Evolutionary conservation across 2,113 vertebrate species (phyloP), one percentile per base, ranked within the genome.

Genomic region (Neogale vison): DNA sequence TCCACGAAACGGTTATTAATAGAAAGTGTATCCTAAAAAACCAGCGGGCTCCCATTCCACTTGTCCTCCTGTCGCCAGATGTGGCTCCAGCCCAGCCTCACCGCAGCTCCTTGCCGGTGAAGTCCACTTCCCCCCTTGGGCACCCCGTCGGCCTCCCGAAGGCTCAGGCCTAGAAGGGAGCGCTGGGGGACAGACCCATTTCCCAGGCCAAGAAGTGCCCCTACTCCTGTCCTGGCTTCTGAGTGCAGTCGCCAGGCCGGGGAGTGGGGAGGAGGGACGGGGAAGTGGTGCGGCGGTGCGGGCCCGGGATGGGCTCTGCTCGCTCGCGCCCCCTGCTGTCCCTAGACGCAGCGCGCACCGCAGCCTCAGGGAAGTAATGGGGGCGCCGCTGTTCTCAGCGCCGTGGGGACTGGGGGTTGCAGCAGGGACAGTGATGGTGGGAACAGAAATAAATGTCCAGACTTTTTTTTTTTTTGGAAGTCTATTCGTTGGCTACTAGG

Each of bases 241-340:
- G 6, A 1, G 4, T 0, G 7, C 36, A n/a, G 7, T 65, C 1
- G 1, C 42, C 34, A 2, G 2, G 1, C 0, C 6, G 24, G 24
- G 23, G 59, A 24, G 59, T 24, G 23, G 23, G 9, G 59, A 26
- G 59, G 10, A 11, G 24, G 59, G 57, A 57, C 20, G 2, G 57
- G 57, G 57, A 7, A 6, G 20, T 2, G 21, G 57, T 7, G 57
- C 52, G 17, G 52, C 52, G 52, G 52, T 1, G 52, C 17, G 3
- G 23, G 8, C 20, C 0, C 0, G 84, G 36, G 6, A 11, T n/a
- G 2, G 7, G 4, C 21, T 77, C 9, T 2, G 31, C 18, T 31
- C 57, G 81, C 82, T 20, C 5, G 52, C n/a, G 80, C 92, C 92
- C 87, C 95, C 97, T 90, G 24, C 87, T 84, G 96, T 86, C 74